Evolutionary conservation across 2,797 vertebrate genomes (phyloP).

Genomic region (Anguilla obscura): DNA sequence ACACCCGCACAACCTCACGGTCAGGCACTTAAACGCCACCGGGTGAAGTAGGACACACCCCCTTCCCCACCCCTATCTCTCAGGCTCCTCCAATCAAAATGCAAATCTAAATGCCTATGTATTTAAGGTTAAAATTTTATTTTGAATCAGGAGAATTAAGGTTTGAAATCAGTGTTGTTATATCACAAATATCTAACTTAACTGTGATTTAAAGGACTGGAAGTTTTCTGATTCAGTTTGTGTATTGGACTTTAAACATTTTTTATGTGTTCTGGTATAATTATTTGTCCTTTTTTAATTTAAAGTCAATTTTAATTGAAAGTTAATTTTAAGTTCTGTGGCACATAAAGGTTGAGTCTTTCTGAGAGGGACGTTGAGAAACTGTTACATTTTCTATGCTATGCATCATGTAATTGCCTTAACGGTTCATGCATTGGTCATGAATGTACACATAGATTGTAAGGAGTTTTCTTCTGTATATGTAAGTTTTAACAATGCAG

Average conservation of each 20-base stretch:
- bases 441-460: background rate
- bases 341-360: background rate
- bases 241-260: background rate
- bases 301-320: constrained; percentile 1
- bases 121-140: background rate
- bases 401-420: constrained; percentile 2
- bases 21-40: constrained; percentile 65
- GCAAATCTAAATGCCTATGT: background rate
- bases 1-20: constrained; percentile 59
- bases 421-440: background rate
- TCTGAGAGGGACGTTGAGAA: background rate
- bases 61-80: constrained; percentile 10
- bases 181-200: background rate
- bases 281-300: constrained; percentile 3
- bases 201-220: background rate
- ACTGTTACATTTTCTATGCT: constrained; percentile 19
- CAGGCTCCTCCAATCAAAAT: background rate
- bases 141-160: background rate
- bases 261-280: background rate
- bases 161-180: background rate
- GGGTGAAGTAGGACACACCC: constrained; percentile 48
- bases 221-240: background rate
- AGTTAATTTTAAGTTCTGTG: background rate
- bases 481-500: background rate
- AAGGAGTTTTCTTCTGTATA: constrained; percentile 8